phyloP scores from a whole-genome alignment of 1,140 invertebrate genomes.

The Chymomyza costata region DNA sequence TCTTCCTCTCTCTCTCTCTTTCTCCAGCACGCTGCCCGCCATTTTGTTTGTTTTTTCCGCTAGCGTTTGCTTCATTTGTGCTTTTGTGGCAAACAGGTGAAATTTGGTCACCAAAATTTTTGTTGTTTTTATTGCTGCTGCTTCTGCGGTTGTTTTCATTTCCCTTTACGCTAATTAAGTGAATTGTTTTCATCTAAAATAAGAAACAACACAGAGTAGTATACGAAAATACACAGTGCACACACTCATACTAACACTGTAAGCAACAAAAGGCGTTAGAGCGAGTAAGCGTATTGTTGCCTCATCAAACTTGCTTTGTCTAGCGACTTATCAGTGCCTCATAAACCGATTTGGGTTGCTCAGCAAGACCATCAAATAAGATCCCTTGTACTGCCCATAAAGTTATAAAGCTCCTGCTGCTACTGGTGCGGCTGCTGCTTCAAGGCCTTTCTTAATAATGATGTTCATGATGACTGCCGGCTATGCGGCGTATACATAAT shows the following conservation, averaged over 20 bases:
- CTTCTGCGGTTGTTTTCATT: conserved; percentile 19
- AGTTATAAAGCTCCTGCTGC: not conserved
- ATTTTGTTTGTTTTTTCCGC: conserved; percentile 10
- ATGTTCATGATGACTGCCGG: not conserved
- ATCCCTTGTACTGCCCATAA: not conserved
- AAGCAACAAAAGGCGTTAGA: conserved; percentile 1
- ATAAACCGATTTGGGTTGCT: not conserved
- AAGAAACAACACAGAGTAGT: not conserved
- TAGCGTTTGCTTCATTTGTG: conserved; percentile 25
- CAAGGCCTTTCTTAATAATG: too few relatives aligned
- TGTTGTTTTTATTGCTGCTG: not conserved
- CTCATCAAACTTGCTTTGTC: not conserved
- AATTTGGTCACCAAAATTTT: not conserved
- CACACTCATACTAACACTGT: conserved; percentile 22
- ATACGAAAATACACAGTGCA: too few relatives aligned
- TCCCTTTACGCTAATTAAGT: conserved; percentile 35
- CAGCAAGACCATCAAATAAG: conserved; percentile 1
- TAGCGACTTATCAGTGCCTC: not conserved
- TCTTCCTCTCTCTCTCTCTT: not conserved
- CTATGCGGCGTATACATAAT: not conserved
- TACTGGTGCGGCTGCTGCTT: too few relatives aligned
- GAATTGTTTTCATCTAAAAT: conserved; percentile 23
- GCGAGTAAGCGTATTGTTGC: not conserved
- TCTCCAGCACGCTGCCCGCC: not conserved
- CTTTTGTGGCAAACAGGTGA: conserved; percentile 14